A percentile compares a stretch with the other conserved stretches of the same genome.
phyloP scores from a whole-genome alignment of 2,797 vertebrate species.

The Chaenodraco wilsoni region DNA sequence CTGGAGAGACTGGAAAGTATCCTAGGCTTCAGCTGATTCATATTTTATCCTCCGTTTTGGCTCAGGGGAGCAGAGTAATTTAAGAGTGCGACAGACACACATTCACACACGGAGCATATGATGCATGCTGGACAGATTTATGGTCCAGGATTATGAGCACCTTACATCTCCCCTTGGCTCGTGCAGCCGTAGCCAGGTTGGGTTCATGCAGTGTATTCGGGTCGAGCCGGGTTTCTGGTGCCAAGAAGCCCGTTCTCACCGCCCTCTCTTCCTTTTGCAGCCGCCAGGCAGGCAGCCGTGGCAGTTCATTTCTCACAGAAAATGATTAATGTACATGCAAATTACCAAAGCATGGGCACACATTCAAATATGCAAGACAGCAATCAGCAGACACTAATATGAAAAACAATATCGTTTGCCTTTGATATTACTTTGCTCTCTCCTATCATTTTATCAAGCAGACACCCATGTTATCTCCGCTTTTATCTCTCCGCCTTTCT shows the following conservation, averaged over 20 bases:
- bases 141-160: conserved; percentile 75
- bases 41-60: conserved; percentile 80
- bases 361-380: conserved; percentile 79
- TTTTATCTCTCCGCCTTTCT: conserved; percentile 53
- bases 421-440: conserved; percentile 68
- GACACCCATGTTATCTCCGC: conserved; percentile 56
- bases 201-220: conserved; percentile 75
- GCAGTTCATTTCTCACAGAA: conserved; percentile 78
- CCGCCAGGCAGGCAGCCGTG: conserved; percentile 75
- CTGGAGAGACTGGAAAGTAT: conserved; percentile 75
- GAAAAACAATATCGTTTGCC: conserved; percentile 74
- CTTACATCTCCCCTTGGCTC: conserved; percentile 74
- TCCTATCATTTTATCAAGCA: conserved; percentile 67
- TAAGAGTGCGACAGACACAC: conserved; percentile 68
- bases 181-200: conserved; percentile 67
- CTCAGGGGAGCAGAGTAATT: conserved; percentile 75
- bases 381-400: conserved; percentile 76
- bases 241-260: conserved; percentile 67
- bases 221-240: conserved; percentile 69
- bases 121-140: conserved; percentile 80
- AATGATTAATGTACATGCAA: conserved; percentile 83
- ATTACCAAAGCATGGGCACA: conserved; percentile 76
- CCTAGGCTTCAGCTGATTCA: conserved; percentile 82
- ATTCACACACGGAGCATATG: conserved; percentile 71
- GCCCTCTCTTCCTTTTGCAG: conserved; percentile 52